Percentiles rank a stretch among this genome's conserved stretches.
Conservation (phyloP, 2,888 invertebrate genomes). For the Amphiduros pacificus region DNA sequence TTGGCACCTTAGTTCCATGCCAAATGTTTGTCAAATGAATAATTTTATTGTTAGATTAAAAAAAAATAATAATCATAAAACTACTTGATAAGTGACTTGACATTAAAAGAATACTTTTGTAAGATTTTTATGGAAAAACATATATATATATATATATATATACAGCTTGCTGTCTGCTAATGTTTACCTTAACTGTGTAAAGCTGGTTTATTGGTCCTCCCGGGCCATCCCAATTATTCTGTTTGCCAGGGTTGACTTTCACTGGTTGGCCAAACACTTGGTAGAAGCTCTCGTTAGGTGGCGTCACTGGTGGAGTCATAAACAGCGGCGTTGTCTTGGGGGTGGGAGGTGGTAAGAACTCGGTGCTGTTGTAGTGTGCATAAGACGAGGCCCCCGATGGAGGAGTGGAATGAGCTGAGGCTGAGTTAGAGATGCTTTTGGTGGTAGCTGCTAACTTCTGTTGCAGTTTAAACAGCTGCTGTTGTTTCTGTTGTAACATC, state of each 20-base stretch:
- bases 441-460: constrained; percentile 16
- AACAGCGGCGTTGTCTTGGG: constrained; percentile 59
- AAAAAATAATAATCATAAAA: too few species aligned
- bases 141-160: too few species aligned
- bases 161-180: too few species aligned
- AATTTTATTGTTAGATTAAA: too few species aligned
- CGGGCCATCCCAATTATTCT: constrained; percentile 19
- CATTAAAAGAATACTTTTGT: too few species aligned
- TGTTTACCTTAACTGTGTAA: not conserved
- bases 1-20: too few species aligned
- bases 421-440: constrained; percentile 1
- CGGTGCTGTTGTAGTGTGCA: constrained; percentile 27
- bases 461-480: constrained; percentile 43
- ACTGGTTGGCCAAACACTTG: constrained; percentile 10
- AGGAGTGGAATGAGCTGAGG: not conserved
- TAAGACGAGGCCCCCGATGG: not conserved
- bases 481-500: constrained; percentile 37
- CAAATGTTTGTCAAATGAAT: too few species aligned
- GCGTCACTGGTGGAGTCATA: constrained; percentile 54
- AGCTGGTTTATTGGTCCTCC: not conserved
- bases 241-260: constrained; percentile 17
- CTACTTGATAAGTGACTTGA: too few species aligned
- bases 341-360: constrained; percentile 50
- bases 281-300: constrained; percentile 35
- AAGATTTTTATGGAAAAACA: too few species aligned